Conservation (phyloP, 2,113 vertebrate genomes). For the Miniopterus natalensis region DNA sequence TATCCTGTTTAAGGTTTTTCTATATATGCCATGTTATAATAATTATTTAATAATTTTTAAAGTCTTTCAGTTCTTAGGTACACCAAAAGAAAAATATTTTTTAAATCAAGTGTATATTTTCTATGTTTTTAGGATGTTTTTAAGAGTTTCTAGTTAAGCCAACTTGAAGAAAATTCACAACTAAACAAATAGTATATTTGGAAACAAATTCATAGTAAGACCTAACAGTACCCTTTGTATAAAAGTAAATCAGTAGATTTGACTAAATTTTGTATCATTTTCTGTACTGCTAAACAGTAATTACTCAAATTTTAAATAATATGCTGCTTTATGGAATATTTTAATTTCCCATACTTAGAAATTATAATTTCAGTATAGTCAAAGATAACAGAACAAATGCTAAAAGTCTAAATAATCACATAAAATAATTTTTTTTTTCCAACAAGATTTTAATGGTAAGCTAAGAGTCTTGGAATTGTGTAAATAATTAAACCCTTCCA, state of each 20-base stretch:
- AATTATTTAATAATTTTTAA: slow-evolving; percentile 26
- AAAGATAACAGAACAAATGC: slow-evolving; percentile 48
- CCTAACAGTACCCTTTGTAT: neutral
- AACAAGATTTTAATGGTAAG: slow-evolving; percentile 38
- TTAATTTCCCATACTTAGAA: slow-evolving; percentile 30
- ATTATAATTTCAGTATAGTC: neutral
- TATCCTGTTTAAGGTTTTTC: neutral
- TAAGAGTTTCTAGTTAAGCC: neutral
- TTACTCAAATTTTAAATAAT: slow-evolving; percentile 26
- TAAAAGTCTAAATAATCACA: slow-evolving; percentile 28
- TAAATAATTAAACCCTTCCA: neutral
- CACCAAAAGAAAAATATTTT: slow-evolving; percentile 15
- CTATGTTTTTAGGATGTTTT: neutral
- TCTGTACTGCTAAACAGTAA: slow-evolving; percentile 16
- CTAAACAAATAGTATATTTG: slow-evolving; percentile 2
- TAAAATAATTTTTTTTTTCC: neutral
- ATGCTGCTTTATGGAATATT: neutral
- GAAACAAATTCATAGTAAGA: slow-evolving; percentile 42
- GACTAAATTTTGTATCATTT: neutral
- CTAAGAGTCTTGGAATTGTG: neutral
- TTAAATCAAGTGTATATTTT: neutral
- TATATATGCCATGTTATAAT: neutral
- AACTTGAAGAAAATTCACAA: slow-evolving; percentile 16
- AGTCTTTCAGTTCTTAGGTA: neutral
- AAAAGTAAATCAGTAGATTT: slow-evolving; percentile 35